Evolutionary conservation across 2,113 vertebrate species (phyloP).

Genomic region (Bufo gargarizans): DNA sequence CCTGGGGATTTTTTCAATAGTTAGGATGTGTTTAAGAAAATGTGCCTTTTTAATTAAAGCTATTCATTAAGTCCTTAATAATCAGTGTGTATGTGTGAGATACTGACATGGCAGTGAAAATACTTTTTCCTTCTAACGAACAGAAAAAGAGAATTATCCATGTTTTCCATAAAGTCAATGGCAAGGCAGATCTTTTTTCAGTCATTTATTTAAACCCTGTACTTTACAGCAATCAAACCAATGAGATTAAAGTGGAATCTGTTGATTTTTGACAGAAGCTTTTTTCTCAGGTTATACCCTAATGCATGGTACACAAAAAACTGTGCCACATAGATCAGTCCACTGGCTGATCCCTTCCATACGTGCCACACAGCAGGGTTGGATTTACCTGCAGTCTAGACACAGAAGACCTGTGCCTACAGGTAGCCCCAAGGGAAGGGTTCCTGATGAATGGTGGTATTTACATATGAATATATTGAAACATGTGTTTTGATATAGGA

Average conservation of each 20-base stretch:
- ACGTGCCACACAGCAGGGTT: no score
- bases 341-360: no score
- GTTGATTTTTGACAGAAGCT: neutral
- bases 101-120: constrained; percentile 33
- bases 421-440: no score
- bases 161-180: constrained; percentile 7
- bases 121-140: neutral
- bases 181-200: constrained; percentile 8
- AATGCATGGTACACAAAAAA: neutral
- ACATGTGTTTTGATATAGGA: no score
- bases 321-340: neutral
- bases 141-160: neutral
- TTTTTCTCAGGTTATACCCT: neutral
- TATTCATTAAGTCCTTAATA: constrained; percentile 41
- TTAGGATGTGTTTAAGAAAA: constrained; percentile 39
- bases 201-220: neutral
- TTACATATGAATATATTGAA: no score
- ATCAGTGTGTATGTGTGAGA: constrained; percentile 29
- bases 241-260: neutral
- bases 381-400: no score
- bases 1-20: constrained; percentile 28
- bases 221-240: neutral
- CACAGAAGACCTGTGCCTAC: no score
- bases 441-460: no score
- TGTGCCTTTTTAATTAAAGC: constrained; percentile 39